Percentiles rank a stretch among this genome's conserved stretches.
phyloP scores from a whole-genome alignment of 1,140 invertebrate genomes.

The Sesamia nonagrioides region DNA sequence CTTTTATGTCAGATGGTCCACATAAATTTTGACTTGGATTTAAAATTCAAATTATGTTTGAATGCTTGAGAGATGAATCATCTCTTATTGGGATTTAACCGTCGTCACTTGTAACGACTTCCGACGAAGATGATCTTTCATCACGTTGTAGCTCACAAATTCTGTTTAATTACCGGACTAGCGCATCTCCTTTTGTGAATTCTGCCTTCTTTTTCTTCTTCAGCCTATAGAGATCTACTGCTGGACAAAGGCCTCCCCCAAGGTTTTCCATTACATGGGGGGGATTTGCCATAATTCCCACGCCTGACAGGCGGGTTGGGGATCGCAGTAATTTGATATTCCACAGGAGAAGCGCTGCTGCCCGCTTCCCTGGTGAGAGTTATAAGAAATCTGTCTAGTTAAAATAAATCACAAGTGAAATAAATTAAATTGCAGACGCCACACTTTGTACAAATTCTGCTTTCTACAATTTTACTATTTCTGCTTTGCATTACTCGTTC shows the following conservation, averaged over 20 bases:
- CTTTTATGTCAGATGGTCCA: slow-evolving; percentile 32
- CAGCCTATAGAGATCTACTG: too few species aligned
- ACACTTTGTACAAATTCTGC: background rate
- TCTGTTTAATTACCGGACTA: slow-evolving; percentile 21
- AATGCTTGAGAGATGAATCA: slow-evolving; percentile 56
- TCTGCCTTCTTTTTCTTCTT: too few species aligned
- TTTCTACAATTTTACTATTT: slow-evolving; percentile 11
- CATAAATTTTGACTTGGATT: slow-evolving; percentile 38
- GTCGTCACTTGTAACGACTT: slow-evolving; percentile 48
- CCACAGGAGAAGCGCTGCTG: too few species aligned
- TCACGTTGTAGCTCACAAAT: slow-evolving; percentile 21
- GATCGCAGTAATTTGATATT: too few species aligned
- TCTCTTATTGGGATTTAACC: slow-evolving; percentile 45
- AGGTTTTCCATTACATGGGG: too few species aligned
- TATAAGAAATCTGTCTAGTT: background rate
- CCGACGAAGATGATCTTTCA: slow-evolving; percentile 30
- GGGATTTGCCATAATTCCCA: too few species aligned
- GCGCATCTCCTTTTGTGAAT: background rate
- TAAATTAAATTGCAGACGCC: background rate
- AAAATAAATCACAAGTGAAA: background rate
- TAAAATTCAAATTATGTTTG: slow-evolving; percentile 58
- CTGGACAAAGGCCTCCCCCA: too few species aligned
- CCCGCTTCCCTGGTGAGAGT: too few species aligned
- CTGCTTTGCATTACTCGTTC: background rate
- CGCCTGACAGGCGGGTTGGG: too few species aligned